Base-by-base conservation (phyloP, 2,113 vertebrate species). In the Mungos mungo region DNA sequence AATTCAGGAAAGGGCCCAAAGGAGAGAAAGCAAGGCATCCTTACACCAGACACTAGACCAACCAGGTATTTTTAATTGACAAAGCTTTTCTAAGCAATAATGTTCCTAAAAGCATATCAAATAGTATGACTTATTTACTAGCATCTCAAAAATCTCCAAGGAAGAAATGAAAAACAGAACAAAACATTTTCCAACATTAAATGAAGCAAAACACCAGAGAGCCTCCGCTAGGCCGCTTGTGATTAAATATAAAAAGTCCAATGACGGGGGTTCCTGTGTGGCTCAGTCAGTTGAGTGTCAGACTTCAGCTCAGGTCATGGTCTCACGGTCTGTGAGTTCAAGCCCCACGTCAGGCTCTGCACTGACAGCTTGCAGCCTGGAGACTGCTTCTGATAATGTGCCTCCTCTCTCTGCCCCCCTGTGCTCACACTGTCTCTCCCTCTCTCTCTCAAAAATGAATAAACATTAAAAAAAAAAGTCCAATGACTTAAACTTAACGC, bases 121-220 rank as follows among this genome's bases (percentile, higher is more conserved):
- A 76, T 63, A 63, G 27, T 77, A 77, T 86, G 72, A 85, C 47
- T 81, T 90, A 84, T 85, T 88, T 71, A 85, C 31, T 69, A 52
- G 41, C 60, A 82, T 35, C 66, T 95, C 83, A 92, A 65, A 93
- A 85, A 65, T 82, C 83, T 88, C 23, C 14, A 74, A 86, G 86
- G 23, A 88, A 97, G 71, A 85, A 86, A 1, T 21, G 54, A 94
- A 96, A 91, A 87, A 76, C 18, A 65, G 84, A 90, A 86, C 45
- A 93, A 90, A 90, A 68, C 4, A 25, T 84, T 93, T 57, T 35
- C 76, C 63, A 84, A 84, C 14, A 68, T 85, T 60, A 85, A 91
- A 45, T 63, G 38, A 92, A 91, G 38, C 50, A 86, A 76, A 95
- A 76, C 21, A 90, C 23, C 16, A 66, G 21, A 80, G 4, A 60